Percentiles rank a stretch among this genome's conserved stretches.
These are phyloP conservation scores for Neofelis nebulosa DNA, from an alignment of 2,113 vertebrate species.

Conservation along the genomic window DNA sequence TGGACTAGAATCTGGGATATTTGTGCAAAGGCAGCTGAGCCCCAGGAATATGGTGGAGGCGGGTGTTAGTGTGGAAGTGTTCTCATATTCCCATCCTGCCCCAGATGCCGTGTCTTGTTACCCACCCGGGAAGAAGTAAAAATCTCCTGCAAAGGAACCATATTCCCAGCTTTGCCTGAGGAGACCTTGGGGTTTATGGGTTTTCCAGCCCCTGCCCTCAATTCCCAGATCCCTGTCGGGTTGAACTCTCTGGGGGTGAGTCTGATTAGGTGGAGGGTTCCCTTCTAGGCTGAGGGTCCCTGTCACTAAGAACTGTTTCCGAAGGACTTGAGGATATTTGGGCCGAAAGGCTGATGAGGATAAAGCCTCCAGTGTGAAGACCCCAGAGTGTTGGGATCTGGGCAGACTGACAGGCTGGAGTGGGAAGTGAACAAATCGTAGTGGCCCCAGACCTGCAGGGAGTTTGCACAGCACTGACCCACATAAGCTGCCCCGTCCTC, in stretches of 20 bases:
- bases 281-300: background rate
- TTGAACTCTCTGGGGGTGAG: background rate
- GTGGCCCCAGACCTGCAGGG: background rate
- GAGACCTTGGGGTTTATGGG: background rate
- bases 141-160: background rate
- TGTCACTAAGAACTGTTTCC: background rate
- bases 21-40: background rate
- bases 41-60: background rate
- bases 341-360: background rate
- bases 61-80: background rate
- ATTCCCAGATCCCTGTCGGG: background rate
- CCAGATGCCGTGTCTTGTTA: background rate
- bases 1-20: background rate
- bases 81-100: background rate
- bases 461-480: background rate
- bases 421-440: background rate
- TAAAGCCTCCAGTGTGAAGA: background rate
- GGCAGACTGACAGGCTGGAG: background rate
- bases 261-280: background rate
- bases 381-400: background rate
- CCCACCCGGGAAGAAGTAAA: background rate
- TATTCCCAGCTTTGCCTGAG: background rate
- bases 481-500: background rate
- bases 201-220: background rate
- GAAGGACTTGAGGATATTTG: background rate